Percentiles rank a stretch among this genome's conserved stretches.
phyloP scores from a whole-genome alignment of 2,113 vertebrate species.

The Coptodon rendalli region DNA sequence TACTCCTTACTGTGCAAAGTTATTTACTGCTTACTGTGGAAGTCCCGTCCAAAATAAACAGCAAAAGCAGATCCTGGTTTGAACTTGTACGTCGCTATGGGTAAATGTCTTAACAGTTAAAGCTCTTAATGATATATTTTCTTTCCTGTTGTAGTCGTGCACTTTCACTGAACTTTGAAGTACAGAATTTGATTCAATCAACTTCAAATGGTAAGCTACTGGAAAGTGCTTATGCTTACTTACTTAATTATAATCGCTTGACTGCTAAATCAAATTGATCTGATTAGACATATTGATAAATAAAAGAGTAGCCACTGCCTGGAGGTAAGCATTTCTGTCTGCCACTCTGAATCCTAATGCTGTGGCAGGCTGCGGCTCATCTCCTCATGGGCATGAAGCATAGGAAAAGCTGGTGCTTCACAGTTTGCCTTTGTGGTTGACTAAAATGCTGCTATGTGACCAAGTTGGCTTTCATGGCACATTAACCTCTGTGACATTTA shows the following conservation, averaged over 20 bases:
- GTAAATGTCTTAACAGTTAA: background rate
- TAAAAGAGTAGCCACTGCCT: background rate
- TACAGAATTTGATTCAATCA: background rate
- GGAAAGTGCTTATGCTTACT: background rate
- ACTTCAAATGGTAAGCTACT: background rate
- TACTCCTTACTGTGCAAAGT: background rate
- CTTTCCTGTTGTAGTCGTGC: background rate
- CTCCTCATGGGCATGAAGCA: background rate
- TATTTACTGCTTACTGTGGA: background rate
- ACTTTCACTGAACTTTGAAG: background rate
- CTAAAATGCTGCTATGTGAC: background rate
- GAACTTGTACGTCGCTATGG: background rate
- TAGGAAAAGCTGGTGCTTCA: background rate
- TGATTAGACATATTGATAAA: background rate
- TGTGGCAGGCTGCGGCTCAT: background rate
- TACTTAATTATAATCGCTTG: background rate
- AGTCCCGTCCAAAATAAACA: background rate
- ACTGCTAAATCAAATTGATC: background rate
- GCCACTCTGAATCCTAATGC: background rate
- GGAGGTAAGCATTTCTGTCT: background rate
- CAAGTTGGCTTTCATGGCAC: background rate
- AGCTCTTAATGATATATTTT: background rate
- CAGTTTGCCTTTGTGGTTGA: constrained; percentile 8
- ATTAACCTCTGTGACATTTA: background rate
- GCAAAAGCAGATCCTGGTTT: background rate